phyloP scores from a whole-genome alignment of 2,888 invertebrate species.

The Rhingia rostrata region DNA sequence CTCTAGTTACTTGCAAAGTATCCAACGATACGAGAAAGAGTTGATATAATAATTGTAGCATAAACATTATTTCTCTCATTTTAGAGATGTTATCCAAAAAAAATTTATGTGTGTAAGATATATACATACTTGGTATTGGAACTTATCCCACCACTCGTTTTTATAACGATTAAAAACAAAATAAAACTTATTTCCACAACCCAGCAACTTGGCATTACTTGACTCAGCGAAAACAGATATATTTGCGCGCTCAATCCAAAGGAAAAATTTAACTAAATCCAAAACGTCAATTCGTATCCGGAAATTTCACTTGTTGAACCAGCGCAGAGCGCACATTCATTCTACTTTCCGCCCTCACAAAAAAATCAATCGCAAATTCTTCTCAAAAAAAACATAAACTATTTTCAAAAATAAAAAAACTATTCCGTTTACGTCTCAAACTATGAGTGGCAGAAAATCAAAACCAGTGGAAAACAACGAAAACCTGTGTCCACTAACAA shows the following conservation, averaged over 20 bases:
- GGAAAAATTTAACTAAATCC: constrained; percentile 33
- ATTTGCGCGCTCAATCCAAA: constrained; percentile 33
- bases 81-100: no score
- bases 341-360: constrained; percentile 2
- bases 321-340: constrained; percentile 30
- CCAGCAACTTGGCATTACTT: constrained; percentile 64
- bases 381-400: constrained; percentile 12
- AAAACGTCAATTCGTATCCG: constrained; percentile 48
- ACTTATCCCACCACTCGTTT: not conserved
- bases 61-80: no score
- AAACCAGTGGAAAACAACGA: constrained; percentile 80
- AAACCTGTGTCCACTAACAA: constrained; percentile 80
- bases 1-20: no score
- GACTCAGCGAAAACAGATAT: constrained; percentile 14
- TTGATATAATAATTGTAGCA: no score
- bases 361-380: constrained; percentile 22
- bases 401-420: constrained; percentile 9
- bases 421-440: constrained; percentile 72
- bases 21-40: no score
- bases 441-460: constrained; percentile 79
- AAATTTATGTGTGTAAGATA: no score
- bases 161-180: not conserved
- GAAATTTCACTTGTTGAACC: constrained; percentile 68
- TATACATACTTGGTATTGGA: no score
- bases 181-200: not conserved